Base-by-base conservation (phyloP, 2,888 invertebrate species). In the Sarcophaga variegata region DNA sequence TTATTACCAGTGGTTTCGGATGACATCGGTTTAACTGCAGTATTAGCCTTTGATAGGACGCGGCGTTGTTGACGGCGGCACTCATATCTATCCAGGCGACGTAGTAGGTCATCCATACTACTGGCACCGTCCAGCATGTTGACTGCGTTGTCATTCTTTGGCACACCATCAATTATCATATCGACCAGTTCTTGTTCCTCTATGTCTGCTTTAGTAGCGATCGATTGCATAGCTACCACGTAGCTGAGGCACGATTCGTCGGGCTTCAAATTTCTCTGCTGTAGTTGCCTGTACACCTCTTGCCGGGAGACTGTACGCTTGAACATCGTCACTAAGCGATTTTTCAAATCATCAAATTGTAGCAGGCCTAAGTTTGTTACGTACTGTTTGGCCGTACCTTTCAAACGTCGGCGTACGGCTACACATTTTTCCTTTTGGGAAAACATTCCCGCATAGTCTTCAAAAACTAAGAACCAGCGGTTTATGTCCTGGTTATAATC, bases 211-310 rank as follows among this genome's bases (percentile, higher is more conserved):
- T 74, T 45, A 14, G 77, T n/a, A 5, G 80, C 81, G 37, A 80
- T 80, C 17, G 79, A 80, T 20, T 76, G 76, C 84, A 81, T 81
- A 5, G 60, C 59, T 5, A 72, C 80, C 17, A 80, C 71, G 20
- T 82, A 86, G 45, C 76, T 76, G 2, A 80, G 47, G 47, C 76
- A 85, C 11, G 79, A 54, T 49, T 77, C 82, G 4, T 27, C 27
- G 1, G 75, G 12, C 4, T 49, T 80, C 17, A 85, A 25, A 6
- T 12, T 81, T 14, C 80, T 64, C 3, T 8, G 1, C 5, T 72
- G 76, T 45, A 80, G 63, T 37, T 81, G 80, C 4, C 80, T 66
- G 47, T 85, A 85, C 14, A 85, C 71, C 14, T 81, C 84, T 49
- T 85, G 81, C 59, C 84, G 64, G 1, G 84, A 70, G 2, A 79